Base-by-base conservation (phyloP, 2,113 vertebrate species). In the Spermophilus dauricus region DNA sequence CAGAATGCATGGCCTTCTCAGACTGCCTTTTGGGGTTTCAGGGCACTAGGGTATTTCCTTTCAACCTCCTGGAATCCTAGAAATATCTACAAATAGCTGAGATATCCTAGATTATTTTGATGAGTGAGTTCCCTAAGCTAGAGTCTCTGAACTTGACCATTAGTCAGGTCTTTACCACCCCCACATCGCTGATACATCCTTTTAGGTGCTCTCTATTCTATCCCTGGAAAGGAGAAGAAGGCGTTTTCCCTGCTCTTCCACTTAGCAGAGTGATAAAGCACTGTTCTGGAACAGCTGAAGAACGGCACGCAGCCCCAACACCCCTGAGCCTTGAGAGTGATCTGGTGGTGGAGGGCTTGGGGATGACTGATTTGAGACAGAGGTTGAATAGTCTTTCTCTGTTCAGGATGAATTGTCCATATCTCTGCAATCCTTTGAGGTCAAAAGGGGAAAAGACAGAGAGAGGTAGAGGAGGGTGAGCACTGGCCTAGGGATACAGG, bases 41-140 rank as follows among this genome's bases (percentile, higher is more conserved):
- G 65, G 63, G 65, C 10, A 70, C 34, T 42, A 42, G 9, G 20
- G 58, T 20, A 48, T 80, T 95, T 91, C 45, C 56, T 93, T 16
- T n/a, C 89, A 67, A 87, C 14, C 32, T 39, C 61, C 42, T 87
- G 18, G 90, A 88, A 85, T 73, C 30, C 45, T 84, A 72, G 17
- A 93, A 95, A 17, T 61, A 65, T 87, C 69, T 48, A 88, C 24
- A 61, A 86, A 78, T 82, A 69, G 28, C 94, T 8, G 30, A 88
- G 70, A 45, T 32, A 72, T 67, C 67, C 53, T 83, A 75, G 89
- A 70, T 14, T 34, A 53, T 63, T 94, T 24, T 67, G 61, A 70
- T 45, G 48, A 70, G 63, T 72, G 72, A 83, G 75, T 92, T 80
- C 28, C 58, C 22, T 8, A 24, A 32, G 16, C 51, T 70, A 51